phyloP scores from a whole-genome alignment of 2,113 vertebrate species.

The Nipponia nippon region DNA sequence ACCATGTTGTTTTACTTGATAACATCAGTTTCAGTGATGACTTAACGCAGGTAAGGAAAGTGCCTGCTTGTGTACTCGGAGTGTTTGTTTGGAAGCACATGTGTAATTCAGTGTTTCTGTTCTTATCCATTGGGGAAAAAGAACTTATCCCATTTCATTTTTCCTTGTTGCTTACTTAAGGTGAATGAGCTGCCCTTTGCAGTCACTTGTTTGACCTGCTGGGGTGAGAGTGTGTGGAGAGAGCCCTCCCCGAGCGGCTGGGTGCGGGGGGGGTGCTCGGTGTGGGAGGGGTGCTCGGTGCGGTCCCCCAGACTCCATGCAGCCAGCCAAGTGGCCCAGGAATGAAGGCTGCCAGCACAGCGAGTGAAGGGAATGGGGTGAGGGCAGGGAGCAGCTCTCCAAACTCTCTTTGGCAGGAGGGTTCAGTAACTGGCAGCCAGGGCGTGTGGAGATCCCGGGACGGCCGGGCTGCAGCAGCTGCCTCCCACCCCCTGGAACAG shows the following conservation, averaged over 20 bases:
- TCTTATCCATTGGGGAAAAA: background rate
- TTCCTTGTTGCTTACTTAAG: background rate
- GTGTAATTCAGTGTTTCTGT: background rate
- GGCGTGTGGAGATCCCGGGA: background rate
- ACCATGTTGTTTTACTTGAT: background rate
- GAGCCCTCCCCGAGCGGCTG: background rate
- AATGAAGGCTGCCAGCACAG: background rate
- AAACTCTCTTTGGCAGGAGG: background rate
- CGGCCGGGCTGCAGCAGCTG: background rate
- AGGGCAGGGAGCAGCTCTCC: background rate
- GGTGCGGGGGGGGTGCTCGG: background rate
- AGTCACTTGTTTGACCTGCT: background rate
- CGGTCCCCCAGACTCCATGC: background rate
- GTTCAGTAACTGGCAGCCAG: background rate
- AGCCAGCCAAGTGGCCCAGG: background rate
- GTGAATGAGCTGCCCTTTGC: background rate
- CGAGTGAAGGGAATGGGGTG: background rate
- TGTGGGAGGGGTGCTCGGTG: background rate
- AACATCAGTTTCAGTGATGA: background rate
- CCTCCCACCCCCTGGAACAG: background rate
- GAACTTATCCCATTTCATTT: background rate
- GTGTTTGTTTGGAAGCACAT: background rate
- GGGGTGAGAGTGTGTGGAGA: background rate
- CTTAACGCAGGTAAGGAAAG: background rate
- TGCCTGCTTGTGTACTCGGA: background rate